These are phyloP conservation scores for Zeus faber DNA, from an alignment of 2,113 vertebrate genomes.

Conservation along the genomic window DNA sequence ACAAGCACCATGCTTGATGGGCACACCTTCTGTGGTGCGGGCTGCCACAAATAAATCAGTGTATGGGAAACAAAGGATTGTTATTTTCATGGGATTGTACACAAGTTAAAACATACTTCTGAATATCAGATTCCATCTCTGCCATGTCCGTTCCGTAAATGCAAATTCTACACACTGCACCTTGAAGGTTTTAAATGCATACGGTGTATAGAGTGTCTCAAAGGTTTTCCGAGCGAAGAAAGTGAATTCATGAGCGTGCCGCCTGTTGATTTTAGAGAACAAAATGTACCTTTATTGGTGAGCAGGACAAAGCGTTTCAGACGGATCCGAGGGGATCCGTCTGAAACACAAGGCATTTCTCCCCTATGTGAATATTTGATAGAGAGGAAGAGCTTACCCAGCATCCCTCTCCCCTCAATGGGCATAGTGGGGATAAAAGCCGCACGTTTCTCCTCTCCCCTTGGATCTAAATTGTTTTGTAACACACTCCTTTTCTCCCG, in stretches of 20 bases:
- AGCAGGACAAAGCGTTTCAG: slow-evolving; percentile 30
- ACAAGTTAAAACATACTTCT: too few species aligned
- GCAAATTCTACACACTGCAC: too few species aligned
- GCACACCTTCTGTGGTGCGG: too few species aligned
- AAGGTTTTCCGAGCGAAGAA: neutral
- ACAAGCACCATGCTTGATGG: too few species aligned
- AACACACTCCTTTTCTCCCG: slow-evolving; percentile 20
- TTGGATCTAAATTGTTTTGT: slow-evolving; percentile 48
- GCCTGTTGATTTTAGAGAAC: slow-evolving; percentile 33
- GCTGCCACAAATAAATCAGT: too few species aligned
- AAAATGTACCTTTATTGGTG: slow-evolving; percentile 41
- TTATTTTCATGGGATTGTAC: too few species aligned
- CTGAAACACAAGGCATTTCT: slow-evolving; percentile 42
- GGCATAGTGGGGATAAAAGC: slow-evolving; percentile 52
- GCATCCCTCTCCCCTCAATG: slow-evolving; percentile 40
- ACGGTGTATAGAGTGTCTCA: neutral
- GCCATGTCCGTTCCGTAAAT: too few species aligned
- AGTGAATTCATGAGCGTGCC: slow-evolving; percentile 3
- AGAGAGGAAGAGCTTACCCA: slow-evolving; percentile 42
- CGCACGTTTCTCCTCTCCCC: slow-evolving; percentile 38
- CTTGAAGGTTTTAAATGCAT: too few species aligned
- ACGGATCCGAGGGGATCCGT: slow-evolving; percentile 25
- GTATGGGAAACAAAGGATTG: too few species aligned
- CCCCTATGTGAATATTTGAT: slow-evolving; percentile 65
- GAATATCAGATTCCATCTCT: too few species aligned